Percentiles rank a stretch among this genome's conserved stretches.
phyloP scores from a whole-genome alignment of 2,888 invertebrate genomes.

The Chalcis sispes region DNA sequence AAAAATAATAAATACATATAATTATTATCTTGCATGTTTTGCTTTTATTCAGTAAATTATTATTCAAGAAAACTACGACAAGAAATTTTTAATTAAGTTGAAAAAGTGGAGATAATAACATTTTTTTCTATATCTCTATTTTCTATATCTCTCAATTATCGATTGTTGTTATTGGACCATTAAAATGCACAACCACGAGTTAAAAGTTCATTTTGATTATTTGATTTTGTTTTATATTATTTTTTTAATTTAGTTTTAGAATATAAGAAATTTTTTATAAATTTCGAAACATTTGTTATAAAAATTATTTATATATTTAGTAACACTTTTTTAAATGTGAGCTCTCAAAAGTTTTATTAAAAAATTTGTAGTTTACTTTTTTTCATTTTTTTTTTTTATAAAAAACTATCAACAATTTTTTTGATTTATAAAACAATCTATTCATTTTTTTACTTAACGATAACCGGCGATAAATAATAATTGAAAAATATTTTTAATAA shows the following conservation, averaged over 20 bases:
- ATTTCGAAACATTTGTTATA: too few species aligned
- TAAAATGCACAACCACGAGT: conserved; percentile 41
- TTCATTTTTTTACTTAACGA: background rate
- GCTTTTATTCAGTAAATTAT: too few species aligned
- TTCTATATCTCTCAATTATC: too few species aligned
- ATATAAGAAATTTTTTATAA: background rate
- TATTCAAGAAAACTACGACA: too few species aligned
- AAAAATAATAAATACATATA: too few species aligned
- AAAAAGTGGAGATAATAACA: too few species aligned
- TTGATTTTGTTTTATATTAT: background rate
- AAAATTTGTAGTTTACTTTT: conserved; percentile 8
- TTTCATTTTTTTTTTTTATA: background rate
- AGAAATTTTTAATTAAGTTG: too few species aligned
- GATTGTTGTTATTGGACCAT: conserved; percentile 31
- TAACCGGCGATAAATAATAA: too few species aligned
- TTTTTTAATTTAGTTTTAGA: background rate
- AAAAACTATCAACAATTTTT: background rate
- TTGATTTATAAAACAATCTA: too few species aligned
- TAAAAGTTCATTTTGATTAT: background rate
- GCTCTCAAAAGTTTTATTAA: conserved; percentile 17
- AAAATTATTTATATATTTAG: conserved; percentile 15
- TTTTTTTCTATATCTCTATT: background rate
- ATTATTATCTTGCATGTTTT: too few species aligned
- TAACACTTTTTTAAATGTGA: background rate
- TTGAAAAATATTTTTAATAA: too few species aligned